phyloP scores from a whole-genome alignment of 2,113 vertebrate genomes.

The Prinia subflava region DNA sequence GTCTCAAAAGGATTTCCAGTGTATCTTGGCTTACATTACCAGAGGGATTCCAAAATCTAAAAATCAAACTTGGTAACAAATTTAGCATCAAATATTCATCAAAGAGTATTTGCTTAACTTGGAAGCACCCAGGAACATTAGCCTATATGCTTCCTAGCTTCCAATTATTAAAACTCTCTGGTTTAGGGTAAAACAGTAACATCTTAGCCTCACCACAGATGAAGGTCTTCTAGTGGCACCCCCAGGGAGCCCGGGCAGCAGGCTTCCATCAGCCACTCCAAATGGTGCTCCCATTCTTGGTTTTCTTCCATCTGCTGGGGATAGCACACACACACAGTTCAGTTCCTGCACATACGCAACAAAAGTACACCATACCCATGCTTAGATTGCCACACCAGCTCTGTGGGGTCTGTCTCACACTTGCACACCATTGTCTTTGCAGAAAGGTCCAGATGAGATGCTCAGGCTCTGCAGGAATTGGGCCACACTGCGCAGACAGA shows the following conservation, averaged over 20 bases:
- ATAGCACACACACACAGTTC: no score
- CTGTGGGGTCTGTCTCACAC: neutral
- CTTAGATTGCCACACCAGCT: neutral
- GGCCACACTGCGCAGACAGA: neutral
- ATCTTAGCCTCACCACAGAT: neutral
- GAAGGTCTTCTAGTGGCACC: neutral
- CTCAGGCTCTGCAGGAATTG: neutral
- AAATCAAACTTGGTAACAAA: neutral
- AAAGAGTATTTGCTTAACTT: neutral
- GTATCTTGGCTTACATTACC: neutral
- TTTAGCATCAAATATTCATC: neutral
- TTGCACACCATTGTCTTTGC: neutral
- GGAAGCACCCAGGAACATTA: neutral
- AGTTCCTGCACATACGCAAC: neutral
- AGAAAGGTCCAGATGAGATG: neutral
- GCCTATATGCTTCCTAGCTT: neutral
- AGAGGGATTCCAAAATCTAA: neutral
- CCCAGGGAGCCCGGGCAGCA: neutral
- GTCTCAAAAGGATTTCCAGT: neutral
- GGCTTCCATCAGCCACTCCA: neutral
- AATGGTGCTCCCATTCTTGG: neutral
- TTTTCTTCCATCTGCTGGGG: rapidly evolving
- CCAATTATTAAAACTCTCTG: neutral
- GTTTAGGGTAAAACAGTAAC: neutral
- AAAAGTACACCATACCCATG: rapidly evolving